Percentiles rank a stretch among this genome's conserved stretches.
phyloP scores from a whole-genome alignment of 2,113 vertebrate species.

The Oxyura jamaicensis region DNA sequence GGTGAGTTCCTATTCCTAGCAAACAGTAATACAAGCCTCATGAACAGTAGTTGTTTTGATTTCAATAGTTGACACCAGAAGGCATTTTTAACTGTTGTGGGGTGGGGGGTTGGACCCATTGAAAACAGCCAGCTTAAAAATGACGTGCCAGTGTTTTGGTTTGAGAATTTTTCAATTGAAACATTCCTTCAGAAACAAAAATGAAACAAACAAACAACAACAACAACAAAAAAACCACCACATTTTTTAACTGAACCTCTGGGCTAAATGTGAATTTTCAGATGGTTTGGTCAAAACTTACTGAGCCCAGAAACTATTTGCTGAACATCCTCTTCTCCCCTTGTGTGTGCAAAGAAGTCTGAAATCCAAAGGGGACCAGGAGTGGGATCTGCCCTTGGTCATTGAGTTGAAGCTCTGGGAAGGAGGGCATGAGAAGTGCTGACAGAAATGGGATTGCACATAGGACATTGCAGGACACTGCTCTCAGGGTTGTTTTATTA shows the following conservation, averaged over 20 bases:
- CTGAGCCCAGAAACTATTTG: neutral
- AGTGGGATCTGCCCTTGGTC: neutral
- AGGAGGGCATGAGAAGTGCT: neutral
- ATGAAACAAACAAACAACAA: too few species aligned
- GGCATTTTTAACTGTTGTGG: neutral
- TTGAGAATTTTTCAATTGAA: neutral
- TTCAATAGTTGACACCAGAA: neutral
- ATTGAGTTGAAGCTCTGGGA: neutral
- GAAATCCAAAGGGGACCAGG: neutral
- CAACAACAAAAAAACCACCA: neutral
- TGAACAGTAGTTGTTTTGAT: neutral
- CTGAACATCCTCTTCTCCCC: neutral
- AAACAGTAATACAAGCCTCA: neutral
- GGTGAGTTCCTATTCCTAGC: neutral
- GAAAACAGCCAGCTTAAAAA: neutral
- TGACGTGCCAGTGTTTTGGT: neutral
- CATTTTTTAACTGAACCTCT: neutral
- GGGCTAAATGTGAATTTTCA: neutral
- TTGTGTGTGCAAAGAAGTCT: neutral
- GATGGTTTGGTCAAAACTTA: neutral
- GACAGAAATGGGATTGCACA: neutral
- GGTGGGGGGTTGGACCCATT: neutral
- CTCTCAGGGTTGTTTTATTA: neutral
- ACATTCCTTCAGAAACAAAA: neutral
- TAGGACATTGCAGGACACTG: neutral